phyloP scores from a whole-genome alignment of 2,797 vertebrate species.

The Platyrinchus mystaceus region DNA sequence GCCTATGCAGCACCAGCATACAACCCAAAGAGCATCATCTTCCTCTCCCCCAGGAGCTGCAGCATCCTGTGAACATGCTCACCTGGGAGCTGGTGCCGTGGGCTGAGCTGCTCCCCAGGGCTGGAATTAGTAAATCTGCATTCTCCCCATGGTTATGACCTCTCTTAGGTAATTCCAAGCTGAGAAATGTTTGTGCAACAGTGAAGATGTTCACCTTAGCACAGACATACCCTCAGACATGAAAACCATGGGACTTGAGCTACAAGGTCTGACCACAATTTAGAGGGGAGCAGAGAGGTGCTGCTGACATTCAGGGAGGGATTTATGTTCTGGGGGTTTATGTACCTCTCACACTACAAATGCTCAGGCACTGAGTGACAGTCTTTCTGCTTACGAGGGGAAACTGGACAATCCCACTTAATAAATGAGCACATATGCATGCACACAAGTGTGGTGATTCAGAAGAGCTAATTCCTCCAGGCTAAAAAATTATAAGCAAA shows the following conservation, averaged over 20 bases:
- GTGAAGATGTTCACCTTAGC: neutral
- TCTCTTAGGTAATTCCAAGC: neutral
- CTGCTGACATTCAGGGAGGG: neutral
- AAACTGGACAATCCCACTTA: neutral
- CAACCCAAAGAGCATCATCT: neutral
- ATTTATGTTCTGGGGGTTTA: neutral
- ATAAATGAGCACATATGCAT: neutral
- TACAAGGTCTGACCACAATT: neutral
- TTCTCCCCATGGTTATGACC: neutral
- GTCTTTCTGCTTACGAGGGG: neutral
- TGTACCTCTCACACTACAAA: neutral
- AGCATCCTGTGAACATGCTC: neutral
- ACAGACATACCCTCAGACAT: neutral
- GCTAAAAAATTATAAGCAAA: neutral
- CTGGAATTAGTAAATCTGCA: neutral
- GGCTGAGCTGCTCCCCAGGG: neutral
- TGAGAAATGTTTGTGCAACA: neutral
- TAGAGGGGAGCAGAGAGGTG: neutral
- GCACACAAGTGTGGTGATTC: neutral
- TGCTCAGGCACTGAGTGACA: neutral
- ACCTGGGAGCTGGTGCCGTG: rapidly evolving
- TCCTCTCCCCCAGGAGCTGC: neutral
- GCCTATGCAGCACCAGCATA: neutral
- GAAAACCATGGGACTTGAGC: neutral
- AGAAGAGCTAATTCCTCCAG: neutral